Base-by-base conservation (phyloP, 2,888 invertebrate species). In the Hydropsyche betteni region DNA sequence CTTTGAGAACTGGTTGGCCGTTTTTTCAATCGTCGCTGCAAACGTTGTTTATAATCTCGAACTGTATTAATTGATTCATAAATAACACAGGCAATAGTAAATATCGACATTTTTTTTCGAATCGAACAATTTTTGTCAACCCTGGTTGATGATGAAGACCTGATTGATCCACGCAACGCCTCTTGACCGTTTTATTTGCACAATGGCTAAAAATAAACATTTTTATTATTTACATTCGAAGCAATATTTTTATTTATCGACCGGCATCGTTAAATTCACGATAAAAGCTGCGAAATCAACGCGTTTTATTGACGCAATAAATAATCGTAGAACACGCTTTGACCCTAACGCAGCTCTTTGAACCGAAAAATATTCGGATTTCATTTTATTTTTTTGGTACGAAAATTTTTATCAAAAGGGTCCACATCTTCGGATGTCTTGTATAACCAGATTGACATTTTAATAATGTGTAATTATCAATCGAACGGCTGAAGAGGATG, bases 301-400 rank as follows among this genome's bases (percentile, higher is more conserved):
- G 64, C 64, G 24, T 64, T 64, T 64, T 64, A 64, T 64, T 64
- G 64, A 64, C 64, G 64, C 64, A 36, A 64, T 64, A 64, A 64
- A 64, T 64, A 64, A 64, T 64, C 64, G 64, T 36, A 64, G 64
- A 34, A 24, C 58, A 58, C 58, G 58, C 58, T 58, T 58, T 58
- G 58, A 58, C 58, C 16, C 58, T 8, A 44, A 44, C 44, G 44
- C 6, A 44, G 10, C 0, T 44, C 44, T 44, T 44, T 10, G 44
- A 44, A 44, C 44, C 24, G 44, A 10, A 8, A 44, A 6, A 44
- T 44, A 10, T 44, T 44, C 44, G 44, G 6, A 44, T 44, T 44
- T 8, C 10, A 44, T 44, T 44, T 44, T 44, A 10, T 44, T 44
- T 44, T 8, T 44, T 44, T 6, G 44, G 44, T 44, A 10, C 44